Percentiles rank a stretch among this genome's conserved stretches.
phyloP scores from a whole-genome alignment of 2,797 vertebrate genomes.

The Smutsia temminckii region DNA sequence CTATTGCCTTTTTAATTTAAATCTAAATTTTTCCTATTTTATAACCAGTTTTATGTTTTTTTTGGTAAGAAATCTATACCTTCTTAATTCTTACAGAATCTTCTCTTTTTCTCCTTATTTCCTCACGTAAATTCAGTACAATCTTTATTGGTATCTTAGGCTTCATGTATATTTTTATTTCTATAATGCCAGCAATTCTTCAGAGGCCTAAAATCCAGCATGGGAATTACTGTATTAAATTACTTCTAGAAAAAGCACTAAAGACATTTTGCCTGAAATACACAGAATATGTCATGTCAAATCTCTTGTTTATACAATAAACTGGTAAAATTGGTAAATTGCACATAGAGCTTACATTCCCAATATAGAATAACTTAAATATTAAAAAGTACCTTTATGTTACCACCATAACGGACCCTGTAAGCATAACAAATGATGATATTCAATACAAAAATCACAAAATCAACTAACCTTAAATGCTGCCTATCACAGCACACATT shows the following conservation, averaged over 20 bases:
- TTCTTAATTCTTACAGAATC: slow-evolving; percentile 2
- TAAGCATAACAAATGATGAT: slow-evolving; percentile 59
- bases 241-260: slow-evolving; percentile 46
- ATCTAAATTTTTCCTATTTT: slow-evolving; percentile 1
- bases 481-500: slow-evolving; percentile 22
- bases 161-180: not conserved
- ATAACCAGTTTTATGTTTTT: slow-evolving; percentile 23
- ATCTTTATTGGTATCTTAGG: slow-evolving; percentile 9
- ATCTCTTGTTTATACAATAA: slow-evolving; percentile 65
- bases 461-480: slow-evolving; percentile 54
- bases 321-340: slow-evolving; percentile 66
- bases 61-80: not conserved
- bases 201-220: slow-evolving; percentile 41
- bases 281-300: slow-evolving; percentile 69
- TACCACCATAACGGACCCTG: slow-evolving; percentile 59
- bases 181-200: slow-evolving; percentile 30
- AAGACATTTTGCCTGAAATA: slow-evolving; percentile 63
- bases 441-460: slow-evolving; percentile 68
- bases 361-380: slow-evolving; percentile 80
- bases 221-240: slow-evolving; percentile 41
- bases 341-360: slow-evolving; percentile 62
- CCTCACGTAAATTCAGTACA: not conserved
- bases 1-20: slow-evolving; percentile 24
- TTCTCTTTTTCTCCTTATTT: not conserved
- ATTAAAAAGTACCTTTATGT: slow-evolving; percentile 70